Conservation (phyloP, 2,797 vertebrate genomes). For the Scolopax bukidnonensis region DNA sequence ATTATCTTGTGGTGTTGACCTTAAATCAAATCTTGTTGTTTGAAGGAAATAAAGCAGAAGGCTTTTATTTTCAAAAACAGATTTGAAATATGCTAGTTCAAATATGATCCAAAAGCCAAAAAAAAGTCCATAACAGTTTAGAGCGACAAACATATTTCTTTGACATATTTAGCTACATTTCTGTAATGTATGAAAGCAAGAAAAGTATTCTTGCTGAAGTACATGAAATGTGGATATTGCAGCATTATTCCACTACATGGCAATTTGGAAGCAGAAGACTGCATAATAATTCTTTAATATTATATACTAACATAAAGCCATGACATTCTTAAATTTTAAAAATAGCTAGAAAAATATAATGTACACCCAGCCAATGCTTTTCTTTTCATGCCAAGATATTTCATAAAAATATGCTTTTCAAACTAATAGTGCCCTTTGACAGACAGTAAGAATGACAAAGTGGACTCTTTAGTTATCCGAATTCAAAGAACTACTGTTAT, state of each 20-base stretch:
- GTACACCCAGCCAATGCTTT: not conserved
- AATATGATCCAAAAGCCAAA: not conserved
- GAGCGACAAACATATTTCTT: not conserved
- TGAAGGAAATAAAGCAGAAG: not conserved
- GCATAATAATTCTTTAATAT: not conserved
- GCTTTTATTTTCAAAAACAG: not conserved
- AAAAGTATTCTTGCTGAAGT: not conserved
- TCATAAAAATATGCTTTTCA: not conserved
- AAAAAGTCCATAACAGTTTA: not conserved
- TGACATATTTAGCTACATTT: not conserved
- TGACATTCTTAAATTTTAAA: not conserved
- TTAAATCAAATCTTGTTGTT: constrained; percentile 1
- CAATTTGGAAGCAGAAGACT: not conserved
- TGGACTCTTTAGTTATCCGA: not conserved
- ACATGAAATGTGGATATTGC: not conserved
- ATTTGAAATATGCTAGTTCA: not conserved
- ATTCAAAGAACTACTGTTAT: not conserved
- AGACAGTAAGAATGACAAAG: not conserved
- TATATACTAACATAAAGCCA: not conserved
- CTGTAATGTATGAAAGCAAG: not conserved
- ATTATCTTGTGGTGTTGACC: constrained; percentile 5
- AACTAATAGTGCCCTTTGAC: not conserved
- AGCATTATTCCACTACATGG: not conserved
- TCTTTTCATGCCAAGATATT: not conserved
- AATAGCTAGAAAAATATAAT: not conserved